Evolutionary conservation across 2,797 vertebrate species (phyloP), one percentile per base, ranked within the genome.

Genomic region (Dryobates pubescens): DNA sequence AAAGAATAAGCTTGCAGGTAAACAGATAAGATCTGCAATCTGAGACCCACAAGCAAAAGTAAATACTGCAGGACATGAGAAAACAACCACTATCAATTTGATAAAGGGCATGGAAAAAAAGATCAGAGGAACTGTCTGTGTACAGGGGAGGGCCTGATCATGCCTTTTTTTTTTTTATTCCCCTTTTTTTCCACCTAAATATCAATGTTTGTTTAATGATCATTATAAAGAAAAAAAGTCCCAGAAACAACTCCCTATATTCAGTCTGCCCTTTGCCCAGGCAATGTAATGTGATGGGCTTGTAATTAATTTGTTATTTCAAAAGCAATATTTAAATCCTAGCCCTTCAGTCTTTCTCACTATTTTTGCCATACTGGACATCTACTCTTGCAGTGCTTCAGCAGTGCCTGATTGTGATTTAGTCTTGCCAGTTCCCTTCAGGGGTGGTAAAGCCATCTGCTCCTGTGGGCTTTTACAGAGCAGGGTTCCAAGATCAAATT

Each of bases 381-480:
- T 85, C 17, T 65, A 41, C 0, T 1, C 61, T 69, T 91, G 47
- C 93, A 57, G 81, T 77, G 54, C 49, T 70, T 84, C 72, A 82
- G 78, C 68, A 20, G 53, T 65, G 88, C 71, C 88, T 84, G 82
- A 24, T 84, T 0, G 1, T 61, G 64, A 51, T 68, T 90, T 73
- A 93, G 77, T 30, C 36, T 65, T 95, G 96, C 94, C 96, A 95
- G 80, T 76, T 95, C 85, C 87, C 90, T 93, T 87, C 87, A 90
- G 94, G 96, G 89, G 70, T 85, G 77, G 73, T 36, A 64, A 90
- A 86, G 58, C 96, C 96, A 95, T 95, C 95, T 95, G 95, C 80
- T 96, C 89, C 89, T 95, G 74, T 76, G 90, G 86, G 92, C 67
- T 95, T 96, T 93, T 47, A 54, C 80, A 74, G 87, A 93, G 82